Evolutionary conservation across 2,888 invertebrate genomes (phyloP).

Genomic region (Morpho deidamia): DNA sequence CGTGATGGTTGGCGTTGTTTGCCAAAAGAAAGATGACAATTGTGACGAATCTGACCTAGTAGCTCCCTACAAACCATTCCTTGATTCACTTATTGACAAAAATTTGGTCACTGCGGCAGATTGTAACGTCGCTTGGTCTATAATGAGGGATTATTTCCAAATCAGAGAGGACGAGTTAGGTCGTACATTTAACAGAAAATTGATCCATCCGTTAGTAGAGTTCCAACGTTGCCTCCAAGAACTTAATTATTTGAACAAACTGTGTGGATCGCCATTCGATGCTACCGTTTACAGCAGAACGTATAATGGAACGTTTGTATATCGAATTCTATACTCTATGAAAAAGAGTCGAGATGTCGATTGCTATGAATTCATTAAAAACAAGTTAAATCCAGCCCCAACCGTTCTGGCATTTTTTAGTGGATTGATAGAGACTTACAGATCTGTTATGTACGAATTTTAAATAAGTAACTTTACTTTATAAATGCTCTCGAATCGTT

Average conservation of each 20-base stretch:
- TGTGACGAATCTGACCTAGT: neutral
- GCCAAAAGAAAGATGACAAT: constrained; percentile 10
- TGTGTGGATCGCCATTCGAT: constrained; percentile 36
- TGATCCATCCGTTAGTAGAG: constrained; percentile 30
- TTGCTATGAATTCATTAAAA: constrained; percentile 1
- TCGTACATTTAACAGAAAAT: constrained; percentile 20
- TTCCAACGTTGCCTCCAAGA: constrained; percentile 37
- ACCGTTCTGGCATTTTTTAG: constrained; percentile 2
- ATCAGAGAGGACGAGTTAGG: constrained; percentile 7
- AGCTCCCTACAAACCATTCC: neutral
- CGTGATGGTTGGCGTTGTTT: constrained; percentile 29
- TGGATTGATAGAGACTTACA: constrained; percentile 1
- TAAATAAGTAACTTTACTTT: too few species aligned
- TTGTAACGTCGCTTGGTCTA: constrained; percentile 19
- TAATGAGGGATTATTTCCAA: constrained; percentile 26
- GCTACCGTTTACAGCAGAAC: constrained; percentile 30
- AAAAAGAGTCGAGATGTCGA: neutral
- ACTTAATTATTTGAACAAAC: constrained; percentile 37
- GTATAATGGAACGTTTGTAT: constrained; percentile 39
- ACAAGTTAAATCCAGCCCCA: neutral
- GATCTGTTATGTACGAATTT: neutral
- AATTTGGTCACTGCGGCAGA: constrained; percentile 19
- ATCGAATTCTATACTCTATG: constrained; percentile 23
- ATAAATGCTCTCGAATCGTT: too few species aligned
- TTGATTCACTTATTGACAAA: constrained; percentile 8